A percentile compares a stretch with the other conserved stretches of the same genome.
Conservation (phyloP, 2,797 vertebrate genomes). For the Pogonophryne albipinna region DNA sequence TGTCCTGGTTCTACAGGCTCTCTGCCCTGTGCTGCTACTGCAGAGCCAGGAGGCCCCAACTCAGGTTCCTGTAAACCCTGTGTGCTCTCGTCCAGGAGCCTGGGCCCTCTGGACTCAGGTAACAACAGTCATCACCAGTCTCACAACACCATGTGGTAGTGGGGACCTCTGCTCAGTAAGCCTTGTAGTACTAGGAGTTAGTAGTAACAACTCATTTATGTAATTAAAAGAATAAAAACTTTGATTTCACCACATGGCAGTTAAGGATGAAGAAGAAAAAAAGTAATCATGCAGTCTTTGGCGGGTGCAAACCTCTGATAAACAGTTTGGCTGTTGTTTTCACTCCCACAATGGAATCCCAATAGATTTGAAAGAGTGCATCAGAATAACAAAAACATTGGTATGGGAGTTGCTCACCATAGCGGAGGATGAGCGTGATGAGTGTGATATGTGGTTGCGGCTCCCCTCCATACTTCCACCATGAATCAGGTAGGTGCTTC, state of each 20-base stretch:
- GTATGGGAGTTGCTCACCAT: slow-evolving; percentile 88
- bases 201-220: not conserved
- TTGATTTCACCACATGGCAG: not conserved
- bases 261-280: not conserved
- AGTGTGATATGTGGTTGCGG: slow-evolving; percentile 93
- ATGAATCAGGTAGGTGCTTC: slow-evolving; percentile 96
- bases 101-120: slow-evolving; percentile 36
- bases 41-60: slow-evolving; percentile 48
- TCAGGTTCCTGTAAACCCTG: slow-evolving; percentile 40
- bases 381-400: not conserved
- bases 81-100: slow-evolving; percentile 23
- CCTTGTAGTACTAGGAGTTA: slow-evolving; percentile 1
- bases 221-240: slow-evolving; percentile 5
- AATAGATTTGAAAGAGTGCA: slow-evolving; percentile 1
- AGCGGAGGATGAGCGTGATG: slow-evolving; percentile 95
- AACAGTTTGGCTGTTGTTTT: not conserved
- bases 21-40: slow-evolving; percentile 53
- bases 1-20: slow-evolving; percentile 70
- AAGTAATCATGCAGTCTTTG: slow-evolving; percentile 6
- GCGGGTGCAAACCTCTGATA: not conserved
- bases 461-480: slow-evolving; percentile 91
- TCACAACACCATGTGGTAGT: not conserved
- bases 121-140: slow-evolving; percentile 23
- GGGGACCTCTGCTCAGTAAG: slow-evolving; percentile 1
- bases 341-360: not conserved